Evolutionary conservation across 2,888 invertebrate genomes (phyloP), one percentile per base, ranked within the genome.

Genomic region (Lordiphosa fenestrarum): DNA sequence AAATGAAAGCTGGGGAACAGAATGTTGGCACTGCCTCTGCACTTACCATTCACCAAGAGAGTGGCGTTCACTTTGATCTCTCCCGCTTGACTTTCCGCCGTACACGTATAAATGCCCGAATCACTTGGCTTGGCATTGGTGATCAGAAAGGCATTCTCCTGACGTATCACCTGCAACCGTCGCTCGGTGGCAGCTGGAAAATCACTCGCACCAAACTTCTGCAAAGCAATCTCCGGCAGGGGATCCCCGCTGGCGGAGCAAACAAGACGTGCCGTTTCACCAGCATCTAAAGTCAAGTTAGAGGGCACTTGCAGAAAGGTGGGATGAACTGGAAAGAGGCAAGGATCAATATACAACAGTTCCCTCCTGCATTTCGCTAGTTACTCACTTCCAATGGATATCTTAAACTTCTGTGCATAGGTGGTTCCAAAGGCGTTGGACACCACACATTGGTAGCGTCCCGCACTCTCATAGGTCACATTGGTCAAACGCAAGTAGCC

Each of bases 111-210:
- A 30, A 96, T 91, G 0, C 98, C 98, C 90, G 95, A 95, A 86
- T 98, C 98, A 35, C 93, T 92, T 0, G 94, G 92, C 88, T 96
- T 96, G 19, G 96, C 96, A 90, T 96, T 94, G n/a, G 96, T 93
- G 74, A 98, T 98, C 86, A 97, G 96, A 88, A 98, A 96, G 1
- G 95, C 94, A 88, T 97, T 96, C 87, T 98, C 98, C 30, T 94
- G 93, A 0, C 96, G 95, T 93, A 97, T 95, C 44, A 98, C 96
- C 90, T 96, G 95, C 94, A 98, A 95, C 36, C 98, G 91, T 41
- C 98, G 92, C 88, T 98, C 98, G 73, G 95, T 92, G 6, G 98
- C 98, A 4, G 98, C 98, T 6, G 98, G 98, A 88, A 98, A 98
- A 86, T 97, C 95, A 85, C 95, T 95, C 0, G 95, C 96, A n/a